Base-by-base conservation (phyloP, 2,888 invertebrate genomes). In the Nebria brevicollis region DNA sequence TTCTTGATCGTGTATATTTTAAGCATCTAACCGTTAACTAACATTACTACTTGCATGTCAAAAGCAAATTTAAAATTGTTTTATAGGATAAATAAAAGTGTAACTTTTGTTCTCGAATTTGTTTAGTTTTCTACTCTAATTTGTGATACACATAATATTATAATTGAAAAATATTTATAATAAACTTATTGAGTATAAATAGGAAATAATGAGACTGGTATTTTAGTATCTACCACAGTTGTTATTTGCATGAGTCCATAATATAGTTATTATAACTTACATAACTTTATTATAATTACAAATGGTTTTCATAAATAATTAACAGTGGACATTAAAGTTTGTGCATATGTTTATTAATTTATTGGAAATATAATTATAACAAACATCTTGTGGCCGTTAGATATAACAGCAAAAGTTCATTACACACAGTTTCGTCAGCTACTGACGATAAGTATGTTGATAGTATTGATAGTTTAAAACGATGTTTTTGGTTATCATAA, bases 341-440 rank as follows among this genome's bases (percentile, higher is more conserved):
- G 77, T 79, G 77, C 66, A 81, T 81, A 81, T 81, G 80, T 80
- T 81, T 81, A 81, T 81, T 81, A 81, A 81, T 81, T 76, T 75
- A 81, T 74, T 81, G 81, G 81, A 77, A 81, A 81, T 81, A 81
- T 81, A 81, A 81, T 81, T 72, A 81, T 81, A 81, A 81, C 78
- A 78, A 78, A 78, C 77, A 81, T 72, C 66, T 72, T 76, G 65
- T 81, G 81, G 54, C 68, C 74, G 80, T 66, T 42, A 74, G 78
- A 74, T 78, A 74, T 73, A 78, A 78, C 78, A 78, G 78, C 78
- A 77, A 26, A 68, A 25, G 68, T 25, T 68, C 66, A 74, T 78
- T 73, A 73, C 43, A 66, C 66, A 74, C 74, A 78, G 54, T 54
- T 73, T 78, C 66, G 66, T 66, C 78, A 78, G 78, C 74, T n/a